Evolutionary conservation across 2,797 vertebrate genomes (phyloP).

Genomic region (Myioborus melanocephalus): DNA sequence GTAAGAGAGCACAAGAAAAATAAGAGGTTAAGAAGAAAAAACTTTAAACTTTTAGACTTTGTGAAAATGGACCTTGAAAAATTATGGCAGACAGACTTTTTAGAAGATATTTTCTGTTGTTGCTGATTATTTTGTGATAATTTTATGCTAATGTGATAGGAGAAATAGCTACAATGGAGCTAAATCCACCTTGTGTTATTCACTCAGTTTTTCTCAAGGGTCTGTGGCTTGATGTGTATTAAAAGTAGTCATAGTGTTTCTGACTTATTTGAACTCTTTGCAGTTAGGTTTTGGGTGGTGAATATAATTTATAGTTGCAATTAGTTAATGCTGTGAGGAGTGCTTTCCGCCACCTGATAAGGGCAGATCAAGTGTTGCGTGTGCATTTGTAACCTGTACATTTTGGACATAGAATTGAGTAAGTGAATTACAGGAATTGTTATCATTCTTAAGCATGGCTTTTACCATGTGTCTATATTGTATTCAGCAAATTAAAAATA

Average conservation of each 20-base stretch:
- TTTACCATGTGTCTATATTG: background rate
- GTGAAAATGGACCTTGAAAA: background rate
- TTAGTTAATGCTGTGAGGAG: background rate
- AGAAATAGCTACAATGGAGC: background rate
- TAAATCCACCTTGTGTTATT: background rate
- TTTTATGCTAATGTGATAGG: background rate
- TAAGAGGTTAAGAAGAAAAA: background rate
- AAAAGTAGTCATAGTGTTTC: background rate
- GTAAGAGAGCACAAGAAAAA: accelerated
- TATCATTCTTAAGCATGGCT: background rate
- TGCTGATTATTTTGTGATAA: background rate
- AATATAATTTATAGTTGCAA: background rate
- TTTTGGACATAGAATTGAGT: background rate
- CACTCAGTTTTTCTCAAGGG: background rate
- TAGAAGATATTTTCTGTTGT: background rate
- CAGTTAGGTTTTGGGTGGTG: background rate
- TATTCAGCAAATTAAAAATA: background rate
- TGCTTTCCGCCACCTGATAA: background rate
- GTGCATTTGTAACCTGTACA: background rate
- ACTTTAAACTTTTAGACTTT: background rate
- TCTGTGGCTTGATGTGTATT: background rate
- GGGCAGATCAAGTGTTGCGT: background rate
- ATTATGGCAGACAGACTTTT: background rate
- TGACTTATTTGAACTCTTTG: background rate
- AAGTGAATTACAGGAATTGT: background rate